A percentile compares a stretch with the other conserved stretches of the same genome.
phyloP scores from a whole-genome alignment of 1,140 invertebrate genomes.

The Lasaia peninsularis region DNA sequence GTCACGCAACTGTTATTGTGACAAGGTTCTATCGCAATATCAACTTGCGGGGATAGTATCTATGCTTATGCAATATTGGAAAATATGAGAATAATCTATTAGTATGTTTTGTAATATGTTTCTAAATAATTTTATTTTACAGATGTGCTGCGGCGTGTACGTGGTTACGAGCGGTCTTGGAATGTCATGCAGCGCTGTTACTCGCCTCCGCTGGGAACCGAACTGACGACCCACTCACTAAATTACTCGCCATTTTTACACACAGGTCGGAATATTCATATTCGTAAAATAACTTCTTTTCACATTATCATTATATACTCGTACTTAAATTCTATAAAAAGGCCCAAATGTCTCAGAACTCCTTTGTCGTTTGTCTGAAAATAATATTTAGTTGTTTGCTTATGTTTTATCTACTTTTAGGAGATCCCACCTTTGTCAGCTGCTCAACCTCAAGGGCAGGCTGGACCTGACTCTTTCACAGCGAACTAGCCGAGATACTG shows the following conservation, averaged over 20 bases:
- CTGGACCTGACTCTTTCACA: constrained; percentile 50
- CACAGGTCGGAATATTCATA: constrained; percentile 35
- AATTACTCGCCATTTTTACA: constrained; percentile 51
- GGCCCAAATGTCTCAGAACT: too few species aligned
- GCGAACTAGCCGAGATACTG: constrained; percentile 14
- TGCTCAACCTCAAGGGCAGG: constrained; percentile 57
- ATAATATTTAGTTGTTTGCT: background rate
- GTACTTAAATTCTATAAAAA: too few species aligned
- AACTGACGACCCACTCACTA: constrained; percentile 35
- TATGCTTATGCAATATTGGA: too few species aligned
- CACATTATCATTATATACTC: too few species aligned
- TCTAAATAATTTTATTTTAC: constrained; percentile 11
- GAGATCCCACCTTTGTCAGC: constrained; percentile 54
- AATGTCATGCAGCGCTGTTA: constrained; percentile 45
- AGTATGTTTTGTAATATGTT: too few species aligned
- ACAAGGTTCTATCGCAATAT: too few species aligned
- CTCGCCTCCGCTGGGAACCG: constrained; percentile 36
- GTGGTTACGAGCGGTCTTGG: constrained; percentile 42
- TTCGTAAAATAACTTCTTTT: too few species aligned
- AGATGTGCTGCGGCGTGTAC: constrained; percentile 51
- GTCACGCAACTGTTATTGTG: too few species aligned
- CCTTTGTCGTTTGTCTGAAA: too few species aligned
- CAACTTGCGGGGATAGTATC: too few species aligned
- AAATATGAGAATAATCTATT: too few species aligned
- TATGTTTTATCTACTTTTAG: constrained; percentile 29